Percentiles rank a stretch among this genome's conserved stretches.
Evolutionary conservation across 1,140 invertebrate genomes (phyloP).

Genomic region (Aplysia californica): DNA sequence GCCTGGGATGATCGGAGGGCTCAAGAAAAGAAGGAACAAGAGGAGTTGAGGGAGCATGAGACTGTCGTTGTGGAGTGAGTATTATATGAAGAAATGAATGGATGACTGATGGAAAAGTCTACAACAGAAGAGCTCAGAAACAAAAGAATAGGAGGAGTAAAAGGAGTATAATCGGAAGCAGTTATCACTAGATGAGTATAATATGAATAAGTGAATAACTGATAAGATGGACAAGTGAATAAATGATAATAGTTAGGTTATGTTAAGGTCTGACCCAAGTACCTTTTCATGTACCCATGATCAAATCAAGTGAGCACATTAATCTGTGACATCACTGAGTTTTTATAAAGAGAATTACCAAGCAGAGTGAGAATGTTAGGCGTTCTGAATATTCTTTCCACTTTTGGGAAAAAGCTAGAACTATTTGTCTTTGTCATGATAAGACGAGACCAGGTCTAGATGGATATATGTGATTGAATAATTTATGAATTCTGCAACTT

Average conservation of each 20-base stretch:
- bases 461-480: too few species aligned
- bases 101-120: too few species aligned
- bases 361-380: too few species aligned
- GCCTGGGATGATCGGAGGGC: slow-evolving; percentile 51
- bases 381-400: too few species aligned
- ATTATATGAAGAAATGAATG: too few species aligned
- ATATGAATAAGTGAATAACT: not conserved
- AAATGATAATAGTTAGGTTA: not conserved
- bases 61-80: slow-evolving; percentile 57
- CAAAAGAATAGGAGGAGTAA: too few species aligned
- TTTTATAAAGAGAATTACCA: not conserved
- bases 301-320: too few species aligned
- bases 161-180: not conserved
- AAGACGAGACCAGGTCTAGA: too few species aligned
- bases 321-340: not conserved
- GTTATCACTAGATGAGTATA: not conserved
- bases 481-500: too few species aligned
- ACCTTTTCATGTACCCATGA: not conserved
- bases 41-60: slow-evolving; percentile 60
- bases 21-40: slow-evolving; percentile 58
- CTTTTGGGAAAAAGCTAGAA: too few species aligned
- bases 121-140: too few species aligned
- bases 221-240: not conserved
- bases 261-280: not conserved
- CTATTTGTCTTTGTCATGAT: too few species aligned